These are phyloP conservation scores for Gymnocypris eckloni DNA, from an alignment of 2,797 vertebrate species.

Conservation along the genomic window DNA sequence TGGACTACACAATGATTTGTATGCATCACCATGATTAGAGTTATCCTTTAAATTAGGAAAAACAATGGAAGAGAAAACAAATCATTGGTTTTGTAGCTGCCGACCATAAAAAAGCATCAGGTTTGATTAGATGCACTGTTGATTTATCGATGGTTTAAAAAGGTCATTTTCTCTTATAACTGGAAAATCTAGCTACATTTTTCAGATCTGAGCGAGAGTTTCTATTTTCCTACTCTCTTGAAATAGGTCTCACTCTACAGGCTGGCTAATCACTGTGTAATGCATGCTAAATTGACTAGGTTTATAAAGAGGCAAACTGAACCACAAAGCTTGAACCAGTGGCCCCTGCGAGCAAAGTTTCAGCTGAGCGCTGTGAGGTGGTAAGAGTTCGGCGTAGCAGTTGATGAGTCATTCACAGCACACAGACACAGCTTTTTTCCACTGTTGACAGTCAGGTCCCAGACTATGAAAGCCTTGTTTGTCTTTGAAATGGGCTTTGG, in stretches of 20 bases:
- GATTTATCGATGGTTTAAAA: slow-evolving; percentile 2
- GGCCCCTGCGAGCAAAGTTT: slow-evolving; percentile 23
- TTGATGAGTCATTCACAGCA: slow-evolving; percentile 55
- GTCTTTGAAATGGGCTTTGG: slow-evolving; percentile 73
- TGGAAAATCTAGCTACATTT: slow-evolving; percentile 7
- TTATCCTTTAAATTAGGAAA: background rate
- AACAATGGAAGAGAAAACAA: background rate
- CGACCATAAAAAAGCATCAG: background rate
- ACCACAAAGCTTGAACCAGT: slow-evolving; percentile 26
- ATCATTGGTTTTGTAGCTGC: background rate
- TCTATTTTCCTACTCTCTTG: slow-evolving; percentile 28
- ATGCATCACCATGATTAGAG: background rate
- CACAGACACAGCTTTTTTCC: slow-evolving; percentile 49
- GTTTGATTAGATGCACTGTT: background rate
- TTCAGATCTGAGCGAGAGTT: background rate
- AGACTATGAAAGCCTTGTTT: slow-evolving; percentile 62
- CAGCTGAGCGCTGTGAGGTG: slow-evolving; percentile 46
- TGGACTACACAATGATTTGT: background rate
- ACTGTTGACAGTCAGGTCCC: slow-evolving; percentile 64
- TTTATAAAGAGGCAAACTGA: slow-evolving; percentile 51
- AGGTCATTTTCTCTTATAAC: background rate
- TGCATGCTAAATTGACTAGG: slow-evolving; percentile 54
- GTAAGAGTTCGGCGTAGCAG: slow-evolving; percentile 26
- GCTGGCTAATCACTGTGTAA: slow-evolving; percentile 56
- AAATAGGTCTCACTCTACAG: slow-evolving; percentile 44